Base-by-base conservation (phyloP, 2,797 vertebrate species). In the Telmatherina bonti region DNA sequence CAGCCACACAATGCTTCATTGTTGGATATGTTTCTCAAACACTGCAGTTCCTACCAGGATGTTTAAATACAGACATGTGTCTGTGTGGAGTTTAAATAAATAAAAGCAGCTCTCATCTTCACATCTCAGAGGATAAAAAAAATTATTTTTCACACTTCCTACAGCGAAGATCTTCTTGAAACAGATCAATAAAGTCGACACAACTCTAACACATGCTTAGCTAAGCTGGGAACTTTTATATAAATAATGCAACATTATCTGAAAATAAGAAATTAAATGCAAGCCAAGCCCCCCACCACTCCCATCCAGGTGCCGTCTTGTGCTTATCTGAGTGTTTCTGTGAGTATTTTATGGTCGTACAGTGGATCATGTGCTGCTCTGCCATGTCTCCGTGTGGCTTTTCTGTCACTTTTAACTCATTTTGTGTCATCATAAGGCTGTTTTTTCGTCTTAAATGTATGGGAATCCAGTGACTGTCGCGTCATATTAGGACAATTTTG, bases 1-100 rank as follows among this genome's bases (percentile, higher is more conserved):
- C n/a, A 47, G 45, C 3, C 45, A 47, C 45, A 47, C 45, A 47
- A 47, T 47, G n/a, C 45, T 47, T 47, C 45, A 47, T 47, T 47
- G 20, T 47, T n/a, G 8, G 45, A 9, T n/a, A 45, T 47, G 22
- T 45, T 22, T 3, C 45, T n/a, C 22, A 22, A 47, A 47, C 45
- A 47, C 7, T 10, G 20, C 0, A 22, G 45, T 22, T 47, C n/a
- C 45, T 22, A 10, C 9, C 45, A 22, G 45, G 45, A 22, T 9
- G 45, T 45, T 20, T 45, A 20, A 20, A 45, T n/a, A 7, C 43
- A n/a, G 43, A 22, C 20, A n/a, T 47, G 11, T 11, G 18, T 38
- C 41, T 43, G 18, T 45, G n/a, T 47, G n/a, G 18, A 11, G 45
- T 22, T 47, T 47, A n/a, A 47, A 22, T 47, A 9, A 47, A 47